Base-by-base conservation (phyloP, 2,113 vertebrate species). In the Gymnogyps californianus region DNA sequence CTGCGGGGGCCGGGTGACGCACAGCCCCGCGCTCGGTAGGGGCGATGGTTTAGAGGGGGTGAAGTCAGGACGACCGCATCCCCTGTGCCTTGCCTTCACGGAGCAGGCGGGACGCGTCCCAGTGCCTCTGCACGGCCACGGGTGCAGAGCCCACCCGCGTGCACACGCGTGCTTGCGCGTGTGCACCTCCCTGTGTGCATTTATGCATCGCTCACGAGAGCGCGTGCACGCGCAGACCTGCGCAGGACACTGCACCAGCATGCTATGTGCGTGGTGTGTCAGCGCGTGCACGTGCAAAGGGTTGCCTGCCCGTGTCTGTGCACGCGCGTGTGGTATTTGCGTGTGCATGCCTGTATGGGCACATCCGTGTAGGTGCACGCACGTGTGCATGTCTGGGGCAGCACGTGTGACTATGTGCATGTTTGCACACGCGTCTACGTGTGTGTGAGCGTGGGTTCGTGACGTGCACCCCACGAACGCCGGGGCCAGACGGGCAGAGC, bases 281-380 rank as follows among this genome's bases (percentile, higher is more conserved):
- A 3, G 26, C 6, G 8, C 6, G 21, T 47, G 6, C 42, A 4
- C 21, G 3, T 10, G 46, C 57, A n/a, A 36, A 28, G 40, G 11
- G 22, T 2, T 8, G 26, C 34, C 55, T 3, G 13, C 4, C 3
- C 11, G 14, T 9, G 38, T 17, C 11, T 5, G 16, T 8, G n/a
- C 29, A 3, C 2, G 2, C 2, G 10, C 12, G 6, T 6, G 47
- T 26, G 58, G 9, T 16, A 2, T 13, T 13, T 2, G 3, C 6
- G 40, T 8, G 34, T 24, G 55, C 42, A 7, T 2, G 19, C 11
- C 19, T 28, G 28, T 7, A 26, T 3, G 17, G 28, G 51, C 28
- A 9, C 16, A 11, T 6, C 47, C 32, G 1, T 3, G 20, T 11
- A 20, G 62, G 44, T 11, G 29, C 57, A 28, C 55, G 14, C 11